Conservation (phyloP, 2,113 vertebrate species). For the Corydoras sp. region DNA sequence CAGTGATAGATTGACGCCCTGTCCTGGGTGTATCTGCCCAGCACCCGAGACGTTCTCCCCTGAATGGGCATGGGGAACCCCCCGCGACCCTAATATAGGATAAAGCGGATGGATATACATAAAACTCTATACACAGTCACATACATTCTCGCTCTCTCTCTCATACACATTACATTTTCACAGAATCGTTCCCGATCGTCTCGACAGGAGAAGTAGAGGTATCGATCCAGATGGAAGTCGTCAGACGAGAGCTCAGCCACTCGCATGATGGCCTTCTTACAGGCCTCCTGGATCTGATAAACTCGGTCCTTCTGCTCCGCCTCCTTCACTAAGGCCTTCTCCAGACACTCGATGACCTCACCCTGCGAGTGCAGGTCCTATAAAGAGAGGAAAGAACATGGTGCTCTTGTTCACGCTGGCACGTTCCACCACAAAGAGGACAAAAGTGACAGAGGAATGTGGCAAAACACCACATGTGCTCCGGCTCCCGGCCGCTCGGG, state of each 20-base stretch:
- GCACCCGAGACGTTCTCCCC: no score
- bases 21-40: no score
- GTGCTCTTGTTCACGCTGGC: neutral
- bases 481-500: no score
- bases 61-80: no score
- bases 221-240: conserved; percentile 79
- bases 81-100: no score
- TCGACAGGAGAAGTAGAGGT: conserved; percentile 80
- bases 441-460: neutral
- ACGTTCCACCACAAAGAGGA: neutral
- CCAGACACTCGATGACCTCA: conserved; percentile 81
- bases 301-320: conserved; percentile 68
- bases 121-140: no score
- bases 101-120: no score
- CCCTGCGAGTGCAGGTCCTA: conserved; percentile 85
- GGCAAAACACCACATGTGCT: no score
- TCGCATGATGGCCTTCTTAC: conserved; percentile 82
- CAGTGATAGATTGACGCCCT: no score
- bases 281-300: conserved; percentile 69
- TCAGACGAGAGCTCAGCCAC: conserved; percentile 84
- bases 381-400: neutral
- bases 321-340: conserved; percentile 77
- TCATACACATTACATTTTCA: conserved; percentile 67
- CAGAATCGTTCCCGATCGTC: conserved; percentile 83
- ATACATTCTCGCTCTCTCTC: no score